These are phyloP conservation scores for Tachystola acroxantha DNA, from an alignment of 2,888 invertebrate genomes.

Conservation along the genomic window DNA sequence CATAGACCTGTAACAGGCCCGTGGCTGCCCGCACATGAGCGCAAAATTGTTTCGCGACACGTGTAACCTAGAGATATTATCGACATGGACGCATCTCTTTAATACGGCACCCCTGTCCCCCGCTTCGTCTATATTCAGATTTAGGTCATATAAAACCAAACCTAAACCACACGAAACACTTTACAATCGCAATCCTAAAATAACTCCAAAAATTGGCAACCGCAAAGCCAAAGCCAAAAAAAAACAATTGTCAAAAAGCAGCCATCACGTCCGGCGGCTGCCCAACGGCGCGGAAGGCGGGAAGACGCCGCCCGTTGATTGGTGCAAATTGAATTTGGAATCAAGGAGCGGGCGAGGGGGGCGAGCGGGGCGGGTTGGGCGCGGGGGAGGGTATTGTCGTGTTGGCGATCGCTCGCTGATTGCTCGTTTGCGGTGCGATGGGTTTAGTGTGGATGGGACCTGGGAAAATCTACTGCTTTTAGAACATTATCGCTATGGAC, in stretches of 20 bases:
- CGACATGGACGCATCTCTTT: too few species aligned
- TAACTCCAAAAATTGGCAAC: conserved; percentile 12
- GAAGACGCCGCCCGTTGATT: conserved; percentile 75
- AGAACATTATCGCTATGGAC: conserved; percentile 8
- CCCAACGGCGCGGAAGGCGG: conserved; percentile 63
- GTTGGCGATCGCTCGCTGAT: conserved; percentile 77
- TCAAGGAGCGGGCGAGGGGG: conserved; percentile 44
- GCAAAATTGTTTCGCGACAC: too few species aligned
- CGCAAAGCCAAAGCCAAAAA: conserved; percentile 11
- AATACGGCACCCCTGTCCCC: too few species aligned
- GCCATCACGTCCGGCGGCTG: conserved; percentile 53
- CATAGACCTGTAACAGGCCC: too few species aligned
- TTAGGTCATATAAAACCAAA: too few species aligned
- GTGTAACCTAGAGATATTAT: too few species aligned
- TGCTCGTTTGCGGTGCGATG: conserved; percentile 73
- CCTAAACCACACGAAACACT: too few species aligned
- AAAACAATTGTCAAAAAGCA: conserved; percentile 27
- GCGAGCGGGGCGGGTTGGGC: conserved; percentile 10
- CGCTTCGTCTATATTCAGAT: too few species aligned
- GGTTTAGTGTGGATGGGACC: conserved; percentile 38
- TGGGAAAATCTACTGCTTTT: too few species aligned
- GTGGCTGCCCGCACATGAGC: too few species aligned
- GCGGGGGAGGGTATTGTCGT: conserved; percentile 60
- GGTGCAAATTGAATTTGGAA: conserved; percentile 78
- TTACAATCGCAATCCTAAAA: too few species aligned